Evolutionary conservation across 2,888 invertebrate species (phyloP), one percentile per base, ranked within the genome.

Genomic region (Hofmannophila pseudospretella): DNA sequence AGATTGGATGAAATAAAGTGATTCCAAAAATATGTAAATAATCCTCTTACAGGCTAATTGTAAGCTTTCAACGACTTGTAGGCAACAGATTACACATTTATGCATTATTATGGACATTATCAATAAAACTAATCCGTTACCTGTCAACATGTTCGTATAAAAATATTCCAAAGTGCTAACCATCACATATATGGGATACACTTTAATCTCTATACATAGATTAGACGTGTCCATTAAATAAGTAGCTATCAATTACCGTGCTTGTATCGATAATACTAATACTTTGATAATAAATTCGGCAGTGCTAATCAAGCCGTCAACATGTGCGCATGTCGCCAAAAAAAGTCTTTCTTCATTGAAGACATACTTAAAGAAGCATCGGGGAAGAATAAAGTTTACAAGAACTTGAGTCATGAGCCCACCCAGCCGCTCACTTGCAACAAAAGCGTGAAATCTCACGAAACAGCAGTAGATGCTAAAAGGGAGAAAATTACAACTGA

Each of bases 241-340:
- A 78, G 76, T 76, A 78, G 78, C 78, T 81, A 84, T 82, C 84
- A 82, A 85, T 84, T 84, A 81, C 67, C 54, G 52, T 54, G 50
- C 53, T 65, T 58, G 57, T 61, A 58, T 64, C 66, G 73, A 73
- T 76, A 74, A 69, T 61, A 57, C 57, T 58, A 41, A 33, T 25
- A 27, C 27, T 54, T 40, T 47, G 78, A 80, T 82, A 80, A 78
- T 52, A 52, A 64, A 63, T 79, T 78, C 67, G 76, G 67, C 81
- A 82, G 82, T 82, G 49, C 55, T 49, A 50, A 64, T 44, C 64
- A 58, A 51, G 44, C 66, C 55, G 54, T 46, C 70, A 64, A 34
- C 54, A 85, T 85, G 85, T 85, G 84, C 67, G 85, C 82, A 57
- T 82, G 84, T 67, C 77, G 65, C 36, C 79, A 77, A 42, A 81